phyloP scores from a whole-genome alignment of 2,888 invertebrate genomes.

The Torymus texanus region DNA sequence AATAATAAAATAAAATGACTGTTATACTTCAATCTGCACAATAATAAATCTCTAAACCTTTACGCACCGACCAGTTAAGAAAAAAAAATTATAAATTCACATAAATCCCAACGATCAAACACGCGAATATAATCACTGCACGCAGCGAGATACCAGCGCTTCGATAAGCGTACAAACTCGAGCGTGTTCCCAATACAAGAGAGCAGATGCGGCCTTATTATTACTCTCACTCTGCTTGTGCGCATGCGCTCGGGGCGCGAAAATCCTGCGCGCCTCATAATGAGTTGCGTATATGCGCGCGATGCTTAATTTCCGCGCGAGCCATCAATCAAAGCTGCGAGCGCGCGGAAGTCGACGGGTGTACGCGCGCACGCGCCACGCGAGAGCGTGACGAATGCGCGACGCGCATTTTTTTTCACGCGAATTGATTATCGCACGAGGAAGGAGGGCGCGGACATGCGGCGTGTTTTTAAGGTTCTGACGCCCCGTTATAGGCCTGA shows the following conservation, averaged over 20 bases:
- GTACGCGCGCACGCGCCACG: conserved; percentile 10
- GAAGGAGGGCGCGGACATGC: conserved; percentile 5
- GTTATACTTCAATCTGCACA: too few species aligned
- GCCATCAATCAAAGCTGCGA: conserved; percentile 51
- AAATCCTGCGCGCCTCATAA: conserved; percentile 33
- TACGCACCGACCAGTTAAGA: background rate
- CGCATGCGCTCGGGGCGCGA: conserved; percentile 7
- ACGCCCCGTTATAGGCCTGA: background rate
- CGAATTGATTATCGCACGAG: conserved; percentile 49
- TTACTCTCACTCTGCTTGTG: conserved; percentile 7
- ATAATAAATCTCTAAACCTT: too few species aligned
- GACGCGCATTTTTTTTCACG: conserved; percentile 37
- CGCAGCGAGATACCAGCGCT: conserved; percentile 22
- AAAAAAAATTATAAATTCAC: conserved; percentile 6
- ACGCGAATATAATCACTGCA: background rate
- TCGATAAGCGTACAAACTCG: conserved; percentile 26
- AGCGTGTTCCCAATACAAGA: conserved; percentile 16
- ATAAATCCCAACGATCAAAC: background rate
- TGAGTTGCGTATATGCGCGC: conserved; percentile 38
- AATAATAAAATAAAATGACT: too few species aligned
- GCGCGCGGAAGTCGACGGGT: conserved; percentile 32
- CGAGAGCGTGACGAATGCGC: conserved; percentile 49
- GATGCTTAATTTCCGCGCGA: conserved; percentile 42
- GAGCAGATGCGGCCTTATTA: conserved; percentile 18
- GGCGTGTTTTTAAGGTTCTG: background rate